These are phyloP conservation scores for Ectemnius lituratus DNA, from an alignment of 2,888 invertebrate species.

Conservation along the genomic window DNA sequence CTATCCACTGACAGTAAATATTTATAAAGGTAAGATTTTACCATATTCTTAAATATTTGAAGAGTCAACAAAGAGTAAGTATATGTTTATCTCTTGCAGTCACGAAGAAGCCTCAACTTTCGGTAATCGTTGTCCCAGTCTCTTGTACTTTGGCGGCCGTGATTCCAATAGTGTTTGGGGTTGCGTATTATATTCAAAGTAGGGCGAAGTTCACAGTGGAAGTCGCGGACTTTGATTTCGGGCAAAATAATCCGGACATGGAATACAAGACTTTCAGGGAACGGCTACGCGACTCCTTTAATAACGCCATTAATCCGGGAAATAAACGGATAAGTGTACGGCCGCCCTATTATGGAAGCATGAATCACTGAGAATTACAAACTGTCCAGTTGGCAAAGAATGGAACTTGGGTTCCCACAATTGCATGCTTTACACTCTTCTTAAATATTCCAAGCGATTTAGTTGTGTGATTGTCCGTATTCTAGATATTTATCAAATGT, in stretches of 20 bases:
- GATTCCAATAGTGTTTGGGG: constrained; percentile 90
- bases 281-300: constrained; percentile 88
- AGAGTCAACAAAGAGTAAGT: background rate
- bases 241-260: constrained; percentile 87
- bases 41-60: background rate
- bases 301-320: constrained; percentile 80
- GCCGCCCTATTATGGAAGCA: constrained; percentile 75
- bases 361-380: constrained; percentile 67
- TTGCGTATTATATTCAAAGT: constrained; percentile 91
- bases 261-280: constrained; percentile 93
- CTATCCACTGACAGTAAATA: constrained; percentile 86
- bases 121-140: constrained; percentile 93
- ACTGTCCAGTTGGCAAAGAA: constrained; percentile 23
- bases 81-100: constrained; percentile 78
- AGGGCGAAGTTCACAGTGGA: constrained; percentile 89
- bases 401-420: constrained; percentile 22
- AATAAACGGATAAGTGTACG: constrained; percentile 68
- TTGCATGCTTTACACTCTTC: constrained; percentile 1
- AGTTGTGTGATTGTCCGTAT: background rate
- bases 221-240: constrained; percentile 95
- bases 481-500: no score
- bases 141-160: constrained; percentile 89
- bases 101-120: constrained; percentile 88
- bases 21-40: constrained; percentile 86
- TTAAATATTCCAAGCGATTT: background rate